Evolutionary conservation across 2,113 vertebrate genomes (phyloP), one percentile per base, ranked within the genome.

Genomic region (Puffinus mauretanicus): DNA sequence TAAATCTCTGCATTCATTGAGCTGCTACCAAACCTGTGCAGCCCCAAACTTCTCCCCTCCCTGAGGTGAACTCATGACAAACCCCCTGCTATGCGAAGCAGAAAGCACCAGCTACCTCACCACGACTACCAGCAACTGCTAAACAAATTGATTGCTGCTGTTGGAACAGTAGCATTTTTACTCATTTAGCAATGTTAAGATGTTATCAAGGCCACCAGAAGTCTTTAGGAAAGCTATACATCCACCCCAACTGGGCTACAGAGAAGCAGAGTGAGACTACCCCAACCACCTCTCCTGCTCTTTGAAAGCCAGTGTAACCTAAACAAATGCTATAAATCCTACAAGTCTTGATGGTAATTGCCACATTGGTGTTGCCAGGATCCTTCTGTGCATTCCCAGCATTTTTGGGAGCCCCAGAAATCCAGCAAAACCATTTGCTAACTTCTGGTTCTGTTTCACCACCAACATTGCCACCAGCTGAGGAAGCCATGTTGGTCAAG

Each of bases 1-100:
- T 36, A 42, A 67, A 67, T 29, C 36, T 83, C 52, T 79, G 58
- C 26, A 34, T 29, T 55, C 66, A 21, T 0, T 24, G 47, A 79
- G 60, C 73, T 84, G 54, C 66, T 30, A 12, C 15, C 47, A 61
- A 73, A 38, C 26, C 44, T 22, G 46, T 15, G 49, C 36, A 51
- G 54, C 32, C n/a, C 42, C 65, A 13, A 32, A n/a, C 11, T 26
- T 51, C 82, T 61, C 36, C 25, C 62, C 54, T 20, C 24, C 7
- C 42, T 22, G 27, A 16, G 64, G 36, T 44, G 44, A 52, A 47
- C 34, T 80, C 46, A 10, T 0, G 16, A 26, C 71, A 40, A 46
- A 5, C 3, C 4, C 16, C 13, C 17, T 34, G 32, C 44, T 15
- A 16, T 3, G 49, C 0, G 1, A 49, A 34, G 40, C 64, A 61